Evolutionary conservation across 1,140 invertebrate genomes (phyloP).

Genomic region (Ceratina calcarata): DNA sequence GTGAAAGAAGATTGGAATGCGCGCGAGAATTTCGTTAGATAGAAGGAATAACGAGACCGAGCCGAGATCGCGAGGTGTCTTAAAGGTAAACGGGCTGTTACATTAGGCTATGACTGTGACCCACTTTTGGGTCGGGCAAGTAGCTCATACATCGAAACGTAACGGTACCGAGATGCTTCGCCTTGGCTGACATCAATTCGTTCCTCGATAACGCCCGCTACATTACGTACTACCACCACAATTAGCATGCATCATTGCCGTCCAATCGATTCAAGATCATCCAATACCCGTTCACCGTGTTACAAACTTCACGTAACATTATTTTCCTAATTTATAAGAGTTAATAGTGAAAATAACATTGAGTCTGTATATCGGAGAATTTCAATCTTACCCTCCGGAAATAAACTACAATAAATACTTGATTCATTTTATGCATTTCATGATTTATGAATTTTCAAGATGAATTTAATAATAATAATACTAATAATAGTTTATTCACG

Average conservation of each 20-base stretch:
- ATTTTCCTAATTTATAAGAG: too few relatives aligned
- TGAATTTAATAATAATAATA: too few relatives aligned
- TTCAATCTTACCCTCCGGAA: too few relatives aligned
- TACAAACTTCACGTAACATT: too few relatives aligned
- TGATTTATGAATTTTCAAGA: too few relatives aligned
- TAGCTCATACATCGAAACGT: slow-evolving; percentile 77
- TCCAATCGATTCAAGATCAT: slow-evolving; percentile 7
- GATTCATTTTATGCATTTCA: too few relatives aligned
- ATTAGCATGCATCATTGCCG: slow-evolving; percentile 13
- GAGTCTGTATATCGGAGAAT: too few relatives aligned
- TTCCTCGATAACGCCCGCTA: slow-evolving; percentile 53
- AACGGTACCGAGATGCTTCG: slow-evolving; percentile 76
- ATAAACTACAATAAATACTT: too few relatives aligned
- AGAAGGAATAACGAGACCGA: slow-evolving; percentile 22
- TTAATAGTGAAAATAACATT: too few relatives aligned
- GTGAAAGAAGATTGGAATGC: slow-evolving; percentile 49
- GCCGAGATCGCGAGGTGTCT: slow-evolving; percentile 58
- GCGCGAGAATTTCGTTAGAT: slow-evolving; percentile 41
- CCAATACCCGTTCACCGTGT: neutral
- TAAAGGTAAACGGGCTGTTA: slow-evolving; percentile 69
- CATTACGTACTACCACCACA: neutral
- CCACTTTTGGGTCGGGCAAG: slow-evolving; percentile 73
- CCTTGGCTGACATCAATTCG: slow-evolving; percentile 75
- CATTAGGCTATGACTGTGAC: slow-evolving; percentile 76
- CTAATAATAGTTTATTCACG: too few relatives aligned